phyloP scores from a whole-genome alignment of 2,888 invertebrate species.

The Epicampocera succincta region DNA sequence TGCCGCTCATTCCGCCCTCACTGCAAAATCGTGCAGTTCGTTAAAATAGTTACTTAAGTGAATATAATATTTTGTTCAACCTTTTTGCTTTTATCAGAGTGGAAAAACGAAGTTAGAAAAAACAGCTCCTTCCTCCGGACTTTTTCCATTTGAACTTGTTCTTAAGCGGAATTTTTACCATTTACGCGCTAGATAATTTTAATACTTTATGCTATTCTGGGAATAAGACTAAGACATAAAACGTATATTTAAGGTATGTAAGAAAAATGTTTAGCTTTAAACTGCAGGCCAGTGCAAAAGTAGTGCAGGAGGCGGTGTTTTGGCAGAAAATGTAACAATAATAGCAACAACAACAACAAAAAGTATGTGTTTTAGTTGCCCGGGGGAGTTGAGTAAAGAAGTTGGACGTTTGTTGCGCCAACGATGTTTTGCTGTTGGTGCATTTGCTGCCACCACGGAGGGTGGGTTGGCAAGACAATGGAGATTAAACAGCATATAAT shows the following conservation, averaged over 20 bases:
- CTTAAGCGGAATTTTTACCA: constrained; percentile 28
- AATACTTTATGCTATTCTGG: constrained; percentile 48
- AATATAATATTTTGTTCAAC: constrained; percentile 25
- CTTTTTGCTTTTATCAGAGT: not conserved
- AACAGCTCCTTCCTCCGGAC: constrained; percentile 1
- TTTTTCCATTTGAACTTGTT: constrained; percentile 23
- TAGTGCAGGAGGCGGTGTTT: not conserved
- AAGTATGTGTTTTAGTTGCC: constrained; percentile 28
- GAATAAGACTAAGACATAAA: constrained; percentile 43
- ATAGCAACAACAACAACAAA: constrained; percentile 18
- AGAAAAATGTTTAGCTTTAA: not conserved
- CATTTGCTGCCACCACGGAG: not conserved
- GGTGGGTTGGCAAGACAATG: constrained; percentile 42
- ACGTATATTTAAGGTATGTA: constrained; percentile 1
- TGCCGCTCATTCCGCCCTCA: too few relatives aligned
- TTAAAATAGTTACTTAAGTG: constrained; percentile 12
- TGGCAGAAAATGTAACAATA: constrained; percentile 19
- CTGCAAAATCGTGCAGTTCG: too few relatives aligned
- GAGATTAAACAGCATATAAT: constrained; percentile 56
- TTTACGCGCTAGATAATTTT: constrained; percentile 55
- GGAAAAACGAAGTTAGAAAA: not conserved
- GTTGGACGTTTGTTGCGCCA: not conserved
- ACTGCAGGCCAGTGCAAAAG: constrained; percentile 15
- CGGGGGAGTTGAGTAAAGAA: constrained; percentile 42
- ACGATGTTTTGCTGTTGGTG: not conserved